A percentile compares a stretch with the other conserved stretches of the same genome.
These are phyloP conservation scores for Drepanosiphum platanoidis DNA, from an alignment of 2,888 invertebrate species.

Conservation along the genomic window DNA sequence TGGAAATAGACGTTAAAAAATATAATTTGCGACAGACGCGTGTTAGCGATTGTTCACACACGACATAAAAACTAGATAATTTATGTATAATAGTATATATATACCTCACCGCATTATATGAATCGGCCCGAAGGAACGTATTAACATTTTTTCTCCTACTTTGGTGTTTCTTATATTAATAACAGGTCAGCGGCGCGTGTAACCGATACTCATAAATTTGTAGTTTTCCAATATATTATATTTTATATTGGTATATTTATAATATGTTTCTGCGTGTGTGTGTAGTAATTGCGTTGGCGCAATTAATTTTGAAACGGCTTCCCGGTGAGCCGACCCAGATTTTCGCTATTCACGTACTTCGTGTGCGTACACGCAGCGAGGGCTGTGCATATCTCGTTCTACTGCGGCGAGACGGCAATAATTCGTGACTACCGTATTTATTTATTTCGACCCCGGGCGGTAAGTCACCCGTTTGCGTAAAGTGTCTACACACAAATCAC, in stretches of 20 bases:
- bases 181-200: not conserved
- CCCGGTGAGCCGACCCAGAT: slow-evolving; percentile 52
- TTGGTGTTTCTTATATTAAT: slow-evolving; percentile 8
- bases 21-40: not conserved
- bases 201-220: slow-evolving; percentile 39
- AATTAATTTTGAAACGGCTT: slow-evolving; percentile 57
- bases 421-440: slow-evolving; percentile 55
- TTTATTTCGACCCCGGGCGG: slow-evolving; percentile 3
- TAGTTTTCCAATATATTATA: slow-evolving; percentile 2
- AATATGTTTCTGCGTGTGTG: not conserved
- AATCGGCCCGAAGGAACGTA: not conserved
- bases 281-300: slow-evolving; percentile 39
- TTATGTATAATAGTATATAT: not conserved
- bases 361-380: not conserved
- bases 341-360: slow-evolving; percentile 28
- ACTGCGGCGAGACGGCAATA: not conserved
- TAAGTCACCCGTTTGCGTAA: slow-evolving; percentile 38
- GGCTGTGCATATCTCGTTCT: slow-evolving; percentile 15
- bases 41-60: not conserved
- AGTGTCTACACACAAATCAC: slow-evolving; percentile 13
- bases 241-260: not conserved
- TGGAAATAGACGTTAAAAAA: not conserved
- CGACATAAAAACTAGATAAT: not conserved
- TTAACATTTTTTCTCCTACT: slow-evolving; percentile 23
- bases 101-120: not conserved